Conservation (phyloP, 2,888 invertebrate genomes). For the Stegophylla sp. region DNA sequence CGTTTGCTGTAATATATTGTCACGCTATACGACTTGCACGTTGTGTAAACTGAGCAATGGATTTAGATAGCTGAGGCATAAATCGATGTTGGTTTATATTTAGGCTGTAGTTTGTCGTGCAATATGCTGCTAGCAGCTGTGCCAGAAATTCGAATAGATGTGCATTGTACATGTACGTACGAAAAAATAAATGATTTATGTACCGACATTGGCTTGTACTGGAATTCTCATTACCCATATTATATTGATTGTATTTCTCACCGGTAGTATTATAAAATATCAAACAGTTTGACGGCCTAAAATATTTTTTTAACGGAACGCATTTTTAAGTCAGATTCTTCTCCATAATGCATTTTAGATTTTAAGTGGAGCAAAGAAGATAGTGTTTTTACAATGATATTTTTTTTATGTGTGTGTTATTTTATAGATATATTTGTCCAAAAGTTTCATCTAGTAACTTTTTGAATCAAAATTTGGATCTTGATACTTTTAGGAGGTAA, state of each 20-base stretch:
- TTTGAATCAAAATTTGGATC: too few relatives aligned
- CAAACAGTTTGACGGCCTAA: neutral
- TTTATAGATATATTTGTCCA: too few relatives aligned
- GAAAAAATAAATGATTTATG: neutral
- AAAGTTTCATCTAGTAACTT: too few relatives aligned
- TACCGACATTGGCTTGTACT: neutral
- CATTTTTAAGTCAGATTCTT: neutral
- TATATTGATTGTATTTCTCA: conserved; percentile 7
- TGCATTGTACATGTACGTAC: neutral
- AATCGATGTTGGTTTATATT: conserved; percentile 32
- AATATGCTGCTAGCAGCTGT: conserved; percentile 20
- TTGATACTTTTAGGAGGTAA: too few relatives aligned
- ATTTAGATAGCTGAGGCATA: neutral
- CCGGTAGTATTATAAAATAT: neutral
- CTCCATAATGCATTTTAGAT: too few relatives aligned
- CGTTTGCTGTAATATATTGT: too few relatives aligned
- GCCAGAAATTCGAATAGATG: neutral
- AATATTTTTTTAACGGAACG: neutral
- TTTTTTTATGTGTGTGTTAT: too few relatives aligned
- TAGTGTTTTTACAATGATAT: too few relatives aligned
- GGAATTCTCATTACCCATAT: neutral
- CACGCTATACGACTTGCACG: too few relatives aligned
- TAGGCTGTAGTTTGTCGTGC: conserved; percentile 14
- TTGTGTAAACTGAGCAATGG: neutral
- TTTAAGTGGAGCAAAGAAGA: too few relatives aligned